Evolutionary conservation across 1,140 invertebrate genomes (phyloP).

Genomic region (Leptinotarsa texana): DNA sequence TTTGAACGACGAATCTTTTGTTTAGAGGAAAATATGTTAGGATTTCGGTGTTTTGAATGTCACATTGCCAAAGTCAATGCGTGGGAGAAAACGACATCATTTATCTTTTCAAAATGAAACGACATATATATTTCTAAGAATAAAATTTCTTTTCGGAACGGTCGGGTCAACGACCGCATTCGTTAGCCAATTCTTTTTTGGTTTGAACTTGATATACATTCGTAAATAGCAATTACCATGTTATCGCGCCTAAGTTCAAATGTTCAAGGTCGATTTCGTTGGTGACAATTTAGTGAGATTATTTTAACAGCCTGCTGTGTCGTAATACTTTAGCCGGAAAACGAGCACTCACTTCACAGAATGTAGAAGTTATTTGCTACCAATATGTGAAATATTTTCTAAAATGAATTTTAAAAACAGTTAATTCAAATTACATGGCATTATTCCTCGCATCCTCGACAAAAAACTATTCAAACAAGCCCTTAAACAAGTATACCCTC

Average conservation of each 20-base stretch:
- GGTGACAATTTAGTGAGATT: neutral
- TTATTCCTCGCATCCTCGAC: no score
- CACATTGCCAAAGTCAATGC: slow-evolving; percentile 7
- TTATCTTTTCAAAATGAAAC: neutral
- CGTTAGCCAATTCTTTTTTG: neutral
- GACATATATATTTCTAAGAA: slow-evolving; percentile 1
- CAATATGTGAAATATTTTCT: no score
- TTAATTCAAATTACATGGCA: no score
- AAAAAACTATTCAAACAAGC: no score
- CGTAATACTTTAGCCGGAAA: neutral
- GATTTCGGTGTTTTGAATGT: neutral
- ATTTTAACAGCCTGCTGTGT: neutral
- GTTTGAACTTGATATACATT: slow-evolving; percentile 3
- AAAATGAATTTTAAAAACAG: no score
- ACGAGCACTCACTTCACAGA: no score
- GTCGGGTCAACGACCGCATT: neutral
- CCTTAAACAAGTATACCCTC: no score
- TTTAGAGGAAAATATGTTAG: neutral
- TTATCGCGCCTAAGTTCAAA: slow-evolving; percentile 2
- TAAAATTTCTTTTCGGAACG: neutral
- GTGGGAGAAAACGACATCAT: slow-evolving; percentile 1
- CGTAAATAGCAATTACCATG: neutral
- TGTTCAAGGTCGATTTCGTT: slow-evolving; percentile 8
- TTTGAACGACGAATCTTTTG: slow-evolving; percentile 4
- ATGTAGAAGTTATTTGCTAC: no score